Conservation (phyloP, 1,140 invertebrate genomes). For the Drosophila biarmipes region DNA sequence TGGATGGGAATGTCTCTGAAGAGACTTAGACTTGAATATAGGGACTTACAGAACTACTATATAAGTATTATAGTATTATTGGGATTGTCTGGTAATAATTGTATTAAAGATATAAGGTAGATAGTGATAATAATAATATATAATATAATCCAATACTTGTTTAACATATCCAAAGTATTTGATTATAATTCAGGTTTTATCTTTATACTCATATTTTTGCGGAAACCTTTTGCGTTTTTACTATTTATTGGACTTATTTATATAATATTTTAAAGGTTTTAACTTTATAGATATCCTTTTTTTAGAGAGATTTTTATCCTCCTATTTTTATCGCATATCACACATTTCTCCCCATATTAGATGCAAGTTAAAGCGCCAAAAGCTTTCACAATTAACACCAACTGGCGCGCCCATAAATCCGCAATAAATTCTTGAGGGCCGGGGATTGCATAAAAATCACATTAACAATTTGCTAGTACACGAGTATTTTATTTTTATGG, state of each 20-base stretch:
- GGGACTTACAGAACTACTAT: not conserved
- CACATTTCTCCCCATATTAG: conserved; percentile 5
- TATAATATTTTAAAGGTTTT: not conserved
- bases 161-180: too few species aligned
- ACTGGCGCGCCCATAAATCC: conserved; percentile 68
- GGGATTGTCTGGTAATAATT: too few species aligned
- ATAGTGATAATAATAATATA: too few species aligned
- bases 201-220: not conserved
- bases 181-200: not conserved
- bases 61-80: not conserved
- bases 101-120: too few species aligned
- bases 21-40: not conserved
- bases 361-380: conserved; percentile 26
- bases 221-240: not conserved
- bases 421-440: conserved; percentile 54
- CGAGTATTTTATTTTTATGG: conserved; percentile 83
- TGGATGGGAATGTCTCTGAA: not conserved
- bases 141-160: too few species aligned
- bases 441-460: conserved; percentile 80
- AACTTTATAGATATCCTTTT: not conserved
- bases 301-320: not conserved
- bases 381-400: conserved; percentile 69
- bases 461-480: conserved; percentile 82
- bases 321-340: not conserved
- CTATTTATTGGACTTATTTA: not conserved